Evolutionary conservation across 2,888 invertebrate genomes (phyloP).

Genomic region (Lepidocyrtoides sp.): DNA sequence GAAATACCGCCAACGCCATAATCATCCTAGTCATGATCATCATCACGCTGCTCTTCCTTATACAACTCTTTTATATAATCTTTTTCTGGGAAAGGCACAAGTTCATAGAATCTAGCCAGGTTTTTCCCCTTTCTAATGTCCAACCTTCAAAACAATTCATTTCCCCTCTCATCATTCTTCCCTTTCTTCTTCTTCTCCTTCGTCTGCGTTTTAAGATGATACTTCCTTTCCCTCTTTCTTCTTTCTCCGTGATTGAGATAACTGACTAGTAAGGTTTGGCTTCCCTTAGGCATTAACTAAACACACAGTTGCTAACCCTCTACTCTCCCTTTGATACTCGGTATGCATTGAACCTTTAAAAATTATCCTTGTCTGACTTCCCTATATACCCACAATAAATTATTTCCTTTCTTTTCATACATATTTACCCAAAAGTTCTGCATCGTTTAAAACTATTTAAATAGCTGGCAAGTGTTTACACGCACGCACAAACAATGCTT

Average conservation of each 20-base stretch:
- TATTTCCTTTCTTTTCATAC: constrained; percentile 47
- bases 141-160: constrained; percentile 69
- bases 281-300: constrained; percentile 61
- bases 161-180: constrained; percentile 23
- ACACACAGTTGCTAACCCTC: constrained; percentile 13
- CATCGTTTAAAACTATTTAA: no score
- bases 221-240: background rate
- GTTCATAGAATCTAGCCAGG: constrained; percentile 31
- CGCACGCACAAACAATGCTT: no score
- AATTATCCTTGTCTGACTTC: constrained; percentile 39
- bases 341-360: constrained; percentile 71
- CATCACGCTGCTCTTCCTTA: background rate
- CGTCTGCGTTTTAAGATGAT: constrained; percentile 21
- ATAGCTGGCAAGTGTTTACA: no score
- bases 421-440: background rate
- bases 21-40: background rate
- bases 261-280: constrained; percentile 63
- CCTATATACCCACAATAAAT: background rate
- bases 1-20: background rate
- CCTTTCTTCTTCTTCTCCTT: background rate
- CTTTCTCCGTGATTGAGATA: constrained; percentile 67
- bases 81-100: background rate
- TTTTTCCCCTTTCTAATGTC: constrained; percentile 45
- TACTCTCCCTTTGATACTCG: constrained; percentile 37
- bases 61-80: background rate